A percentile compares a stretch with the other conserved stretches of the same genome.
Conservation (phyloP, 1,140 invertebrate species). For the Monomorium pharaonis region DNA sequence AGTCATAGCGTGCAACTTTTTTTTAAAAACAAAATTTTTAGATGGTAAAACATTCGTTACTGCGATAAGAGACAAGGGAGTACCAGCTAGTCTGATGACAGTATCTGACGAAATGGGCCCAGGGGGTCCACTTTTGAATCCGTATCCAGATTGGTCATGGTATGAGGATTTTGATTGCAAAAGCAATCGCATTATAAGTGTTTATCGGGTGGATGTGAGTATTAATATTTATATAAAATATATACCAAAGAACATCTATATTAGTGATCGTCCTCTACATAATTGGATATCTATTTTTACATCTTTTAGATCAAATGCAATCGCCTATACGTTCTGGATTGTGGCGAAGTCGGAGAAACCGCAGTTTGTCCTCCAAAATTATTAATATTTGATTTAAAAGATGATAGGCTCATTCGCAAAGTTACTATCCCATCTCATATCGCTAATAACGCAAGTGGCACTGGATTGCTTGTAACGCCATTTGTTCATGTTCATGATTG, state of each 20-base stretch:
- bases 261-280: too few relatives aligned
- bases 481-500: neutral
- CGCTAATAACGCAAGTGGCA: neutral
- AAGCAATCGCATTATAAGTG: neutral
- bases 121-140: neutral
- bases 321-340: neutral
- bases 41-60: conserved; percentile 15
- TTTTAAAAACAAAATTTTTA: neutral
- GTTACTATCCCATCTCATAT: neutral
- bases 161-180: neutral
- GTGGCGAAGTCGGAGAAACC: neutral
- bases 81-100: neutral
- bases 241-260: too few relatives aligned
- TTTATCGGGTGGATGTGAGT: conserved; percentile 11
- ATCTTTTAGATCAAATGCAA: conserved; percentile 29
- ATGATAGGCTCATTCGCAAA: neutral
- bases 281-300: neutral
- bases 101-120: neutral
- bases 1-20: neutral
- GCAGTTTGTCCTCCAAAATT: neutral
- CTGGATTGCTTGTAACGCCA: neutral
- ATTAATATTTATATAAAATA: neutral
- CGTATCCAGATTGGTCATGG: conserved; percentile 41
- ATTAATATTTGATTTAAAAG: conserved; percentile 5
- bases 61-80: neutral